A percentile compares a stretch with the other conserved stretches of the same genome.
Conservation (phyloP, 2,888 invertebrate genomes). For the Nephrocerus scutellatus region DNA sequence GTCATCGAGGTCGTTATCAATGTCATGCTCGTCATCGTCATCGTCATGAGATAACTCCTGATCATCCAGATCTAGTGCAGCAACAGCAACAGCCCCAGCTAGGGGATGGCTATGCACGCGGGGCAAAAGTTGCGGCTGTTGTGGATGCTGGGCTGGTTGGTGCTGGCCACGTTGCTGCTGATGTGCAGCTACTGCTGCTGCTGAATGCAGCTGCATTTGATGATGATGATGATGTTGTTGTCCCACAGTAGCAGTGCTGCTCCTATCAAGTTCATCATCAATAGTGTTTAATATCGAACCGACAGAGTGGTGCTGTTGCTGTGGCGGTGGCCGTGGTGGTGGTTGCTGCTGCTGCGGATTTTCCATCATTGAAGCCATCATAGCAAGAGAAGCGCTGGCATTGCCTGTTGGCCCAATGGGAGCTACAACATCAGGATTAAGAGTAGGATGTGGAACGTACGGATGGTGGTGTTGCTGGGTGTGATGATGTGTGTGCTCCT, state of each 20-base stretch:
- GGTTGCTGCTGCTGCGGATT: slow-evolving; percentile 19
- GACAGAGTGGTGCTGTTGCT: slow-evolving; percentile 20
- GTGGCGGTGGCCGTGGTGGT: slow-evolving; percentile 18
- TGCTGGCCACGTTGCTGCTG: slow-evolving; percentile 8
- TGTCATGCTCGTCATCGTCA: slow-evolving; percentile 35
- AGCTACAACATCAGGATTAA: slow-evolving; percentile 13
- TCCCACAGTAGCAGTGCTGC: too few relatives aligned
- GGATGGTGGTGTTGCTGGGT: slow-evolving; percentile 18
- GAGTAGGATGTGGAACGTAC: slow-evolving; percentile 19
- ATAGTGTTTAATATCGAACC: too few relatives aligned
- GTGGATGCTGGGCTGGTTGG: slow-evolving; percentile 12
- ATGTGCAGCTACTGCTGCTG: too few relatives aligned
- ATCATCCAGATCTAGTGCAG: slow-evolving; percentile 33
- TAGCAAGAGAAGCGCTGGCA: too few relatives aligned
- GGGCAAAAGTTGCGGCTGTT: slow-evolving; percentile 10
- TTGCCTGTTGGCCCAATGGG: too few relatives aligned
- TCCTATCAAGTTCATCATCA: too few relatives aligned
- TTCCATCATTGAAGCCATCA: slow-evolving; percentile 14
- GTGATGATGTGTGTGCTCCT: slow-evolving; percentile 14
- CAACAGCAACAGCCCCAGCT: slow-evolving; percentile 9
- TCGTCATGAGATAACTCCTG: slow-evolving; percentile 39
- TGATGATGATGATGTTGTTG: too few relatives aligned
- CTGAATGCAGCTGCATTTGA: too few relatives aligned
- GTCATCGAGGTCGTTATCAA: slow-evolving; percentile 36
- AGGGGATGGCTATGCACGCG: slow-evolving; percentile 10